These are phyloP conservation scores for Tiliqua scincoides DNA, from an alignment of 2,113 vertebrate species.

Conservation along the genomic window DNA sequence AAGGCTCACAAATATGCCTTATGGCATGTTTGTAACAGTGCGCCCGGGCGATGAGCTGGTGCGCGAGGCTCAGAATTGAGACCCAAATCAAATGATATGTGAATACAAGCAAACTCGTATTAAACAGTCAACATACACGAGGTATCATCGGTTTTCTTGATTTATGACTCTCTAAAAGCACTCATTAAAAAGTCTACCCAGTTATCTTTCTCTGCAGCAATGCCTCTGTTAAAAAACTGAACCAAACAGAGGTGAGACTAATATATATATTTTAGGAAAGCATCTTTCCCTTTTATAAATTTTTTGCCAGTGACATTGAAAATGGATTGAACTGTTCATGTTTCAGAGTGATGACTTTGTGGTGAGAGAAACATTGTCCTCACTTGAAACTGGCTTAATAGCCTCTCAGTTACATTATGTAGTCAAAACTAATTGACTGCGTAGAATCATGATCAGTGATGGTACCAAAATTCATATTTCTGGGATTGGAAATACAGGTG, in stretches of 20 bases:
- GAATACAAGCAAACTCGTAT: background rate
- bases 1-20: too few relatives aligned
- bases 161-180: background rate
- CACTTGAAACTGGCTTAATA: background rate
- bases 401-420: background rate
- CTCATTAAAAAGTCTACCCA: background rate
- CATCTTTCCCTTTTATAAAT: background rate
- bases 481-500: too few relatives aligned
- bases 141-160: background rate
- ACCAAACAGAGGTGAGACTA: background rate
- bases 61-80: too few relatives aligned
- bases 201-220: background rate
- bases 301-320: background rate
- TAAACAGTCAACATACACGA: constrained; percentile 21
- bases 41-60: too few relatives aligned
- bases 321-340: background rate
- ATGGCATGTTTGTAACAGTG: too few relatives aligned
- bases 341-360: background rate
- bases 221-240: background rate
- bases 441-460: background rate
- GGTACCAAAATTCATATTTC: too few relatives aligned
- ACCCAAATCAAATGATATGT: constrained; percentile 5
- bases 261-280: background rate
- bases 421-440: background rate
- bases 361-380: background rate